Evolutionary conservation across 2,888 invertebrate genomes (phyloP).

Genomic region (Lochmaea capreae): DNA sequence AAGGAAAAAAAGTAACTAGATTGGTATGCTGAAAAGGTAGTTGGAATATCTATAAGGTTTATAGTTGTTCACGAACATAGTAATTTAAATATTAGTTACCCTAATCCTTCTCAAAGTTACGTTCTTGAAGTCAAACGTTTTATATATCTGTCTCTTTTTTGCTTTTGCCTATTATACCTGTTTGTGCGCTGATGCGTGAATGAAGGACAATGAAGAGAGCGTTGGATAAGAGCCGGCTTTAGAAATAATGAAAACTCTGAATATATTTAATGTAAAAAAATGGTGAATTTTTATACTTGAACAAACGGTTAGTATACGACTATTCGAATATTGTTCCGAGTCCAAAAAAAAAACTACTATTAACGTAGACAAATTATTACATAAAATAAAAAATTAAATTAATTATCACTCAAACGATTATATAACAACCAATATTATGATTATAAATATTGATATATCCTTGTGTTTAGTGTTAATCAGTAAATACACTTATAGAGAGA

Average conservation of each 20-base stretch:
- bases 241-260: not conserved
- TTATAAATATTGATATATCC: not conserved
- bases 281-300: not conserved
- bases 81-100: not conserved
- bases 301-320: too few species aligned
- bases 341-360: too few species aligned
- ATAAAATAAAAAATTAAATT: not conserved
- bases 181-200: constrained; percentile 39
- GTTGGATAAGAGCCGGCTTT: constrained; percentile 13
- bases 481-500: not conserved
- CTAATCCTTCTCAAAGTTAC: constrained; percentile 5
- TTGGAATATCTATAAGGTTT: too few species aligned
- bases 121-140: constrained; percentile 16
- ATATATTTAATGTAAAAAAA: not conserved
- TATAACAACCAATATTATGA: too few species aligned
- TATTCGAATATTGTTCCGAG: too few species aligned
- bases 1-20: too few species aligned
- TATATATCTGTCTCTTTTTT: constrained; percentile 35
- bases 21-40: too few species aligned
- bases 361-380: not conserved
- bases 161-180: constrained; percentile 37
- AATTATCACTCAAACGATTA: too few species aligned
- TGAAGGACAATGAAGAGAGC: constrained; percentile 41
- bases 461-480: not conserved
- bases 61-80: too few species aligned